phyloP scores from a whole-genome alignment of 2,888 invertebrate species.

The Nomada fabriciana region DNA sequence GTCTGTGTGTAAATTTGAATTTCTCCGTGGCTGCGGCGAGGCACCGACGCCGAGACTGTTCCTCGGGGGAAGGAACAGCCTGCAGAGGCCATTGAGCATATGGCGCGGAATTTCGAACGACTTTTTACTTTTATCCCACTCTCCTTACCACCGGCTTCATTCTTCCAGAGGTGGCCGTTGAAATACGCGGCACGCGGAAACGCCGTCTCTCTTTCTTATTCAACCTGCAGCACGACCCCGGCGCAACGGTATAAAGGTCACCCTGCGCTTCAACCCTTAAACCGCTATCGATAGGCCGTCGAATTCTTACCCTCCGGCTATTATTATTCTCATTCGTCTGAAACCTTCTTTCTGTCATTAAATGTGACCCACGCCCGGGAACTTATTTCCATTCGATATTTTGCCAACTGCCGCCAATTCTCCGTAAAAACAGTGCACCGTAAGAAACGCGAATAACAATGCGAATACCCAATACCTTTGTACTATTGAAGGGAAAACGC shows the following conservation, averaged over 20 bases:
- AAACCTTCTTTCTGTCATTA: too few relatives aligned
- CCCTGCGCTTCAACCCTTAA: constrained; percentile 2
- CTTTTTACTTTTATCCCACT: constrained; percentile 66
- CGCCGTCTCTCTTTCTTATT: constrained; percentile 32
- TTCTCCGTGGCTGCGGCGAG: constrained; percentile 74
- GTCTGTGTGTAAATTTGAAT: constrained; percentile 82
- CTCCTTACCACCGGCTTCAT: constrained; percentile 9
- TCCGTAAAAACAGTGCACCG: background rate
- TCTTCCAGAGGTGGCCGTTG: background rate
- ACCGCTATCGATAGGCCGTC: background rate
- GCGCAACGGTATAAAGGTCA: background rate
- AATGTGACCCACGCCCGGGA: too few relatives aligned
- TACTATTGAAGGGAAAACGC: background rate
- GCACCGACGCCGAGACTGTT: constrained; percentile 56
- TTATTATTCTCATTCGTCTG: background rate
- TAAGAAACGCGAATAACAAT: background rate
- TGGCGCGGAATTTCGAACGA: constrained; percentile 80
- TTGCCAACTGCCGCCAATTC: background rate
- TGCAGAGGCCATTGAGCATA: constrained; percentile 75
- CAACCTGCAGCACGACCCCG: background rate
- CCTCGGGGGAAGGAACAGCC: constrained; percentile 48
- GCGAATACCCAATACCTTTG: background rate
- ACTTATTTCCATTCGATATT: background rate
- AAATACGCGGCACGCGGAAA: constrained; percentile 34
- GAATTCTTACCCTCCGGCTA: background rate